Evolutionary conservation across 2,797 vertebrate genomes (phyloP).

Genomic region (Petrocephalus schoutedeni): DNA sequence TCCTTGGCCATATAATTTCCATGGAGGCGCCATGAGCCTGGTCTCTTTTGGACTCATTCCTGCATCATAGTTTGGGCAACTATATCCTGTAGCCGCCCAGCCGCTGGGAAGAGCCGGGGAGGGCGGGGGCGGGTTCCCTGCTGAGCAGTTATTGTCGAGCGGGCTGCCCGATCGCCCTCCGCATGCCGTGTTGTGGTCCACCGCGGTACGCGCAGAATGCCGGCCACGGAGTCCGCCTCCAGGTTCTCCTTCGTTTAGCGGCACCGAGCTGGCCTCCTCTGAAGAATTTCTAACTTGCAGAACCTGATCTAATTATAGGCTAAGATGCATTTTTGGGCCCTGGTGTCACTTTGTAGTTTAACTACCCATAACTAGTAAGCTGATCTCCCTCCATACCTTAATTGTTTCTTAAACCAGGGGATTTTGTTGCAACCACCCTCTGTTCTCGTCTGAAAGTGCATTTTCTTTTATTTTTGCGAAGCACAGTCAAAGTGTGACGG

Average conservation of each 20-base stretch:
- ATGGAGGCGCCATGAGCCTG: background rate
- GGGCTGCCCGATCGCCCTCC: background rate
- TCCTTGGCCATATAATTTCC: background rate
- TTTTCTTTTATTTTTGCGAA: slow-evolving; percentile 7
- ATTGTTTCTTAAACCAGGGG: slow-evolving; percentile 35
- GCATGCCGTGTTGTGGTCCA: background rate
- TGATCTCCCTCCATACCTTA: slow-evolving; percentile 45
- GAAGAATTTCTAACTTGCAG: slow-evolving; percentile 2
- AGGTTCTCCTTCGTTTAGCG: slow-evolving; percentile 8
- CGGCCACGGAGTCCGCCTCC: background rate
- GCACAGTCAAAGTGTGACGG: background rate
- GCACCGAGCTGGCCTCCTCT: slow-evolving; percentile 26
- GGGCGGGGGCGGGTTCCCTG: background rate
- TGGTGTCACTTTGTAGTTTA: slow-evolving; percentile 14
- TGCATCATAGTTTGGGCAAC: background rate
- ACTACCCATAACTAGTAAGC: slow-evolving; percentile 46
- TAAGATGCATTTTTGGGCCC: background rate
- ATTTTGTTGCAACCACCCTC: slow-evolving; percentile 10
- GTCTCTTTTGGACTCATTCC: background rate
- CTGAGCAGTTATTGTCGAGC: background rate
- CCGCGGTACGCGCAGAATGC: background rate
- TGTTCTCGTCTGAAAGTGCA: background rate
- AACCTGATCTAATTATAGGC: slow-evolving; percentile 28
- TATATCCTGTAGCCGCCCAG: background rate
- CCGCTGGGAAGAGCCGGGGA: background rate